A percentile compares a stretch with the other conserved stretches of the same genome.
Evolutionary conservation across 2,113 vertebrate species (phyloP).

Genomic region (Callospermophilus lateralis): DNA sequence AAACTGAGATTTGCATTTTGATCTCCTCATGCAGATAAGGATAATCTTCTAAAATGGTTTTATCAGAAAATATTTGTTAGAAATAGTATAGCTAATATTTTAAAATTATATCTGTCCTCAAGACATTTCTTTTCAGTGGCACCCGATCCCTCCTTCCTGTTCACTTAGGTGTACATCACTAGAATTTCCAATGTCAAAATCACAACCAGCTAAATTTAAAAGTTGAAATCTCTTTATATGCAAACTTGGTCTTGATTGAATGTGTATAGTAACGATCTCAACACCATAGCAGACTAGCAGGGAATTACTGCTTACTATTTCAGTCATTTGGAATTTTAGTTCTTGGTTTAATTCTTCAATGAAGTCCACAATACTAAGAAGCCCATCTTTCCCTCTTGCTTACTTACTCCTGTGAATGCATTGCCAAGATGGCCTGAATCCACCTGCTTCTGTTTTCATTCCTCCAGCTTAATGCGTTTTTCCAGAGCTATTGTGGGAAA

Average conservation of each 20-base stretch:
- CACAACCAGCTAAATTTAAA: constrained; percentile 15
- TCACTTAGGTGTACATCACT: not conserved
- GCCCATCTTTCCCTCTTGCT: not conserved
- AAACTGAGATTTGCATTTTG: not conserved
- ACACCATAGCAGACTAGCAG: not conserved
- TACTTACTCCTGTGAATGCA: not conserved
- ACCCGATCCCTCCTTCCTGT: not conserved
- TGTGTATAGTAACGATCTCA: not conserved
- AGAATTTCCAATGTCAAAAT: constrained; percentile 33
- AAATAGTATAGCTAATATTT: constrained; percentile 24
- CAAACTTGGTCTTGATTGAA: constrained; percentile 49
- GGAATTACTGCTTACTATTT: constrained; percentile 8
- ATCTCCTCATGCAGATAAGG: not conserved
- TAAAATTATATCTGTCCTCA: not conserved
- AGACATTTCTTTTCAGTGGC: not conserved
- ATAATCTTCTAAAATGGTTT: constrained; percentile 19
- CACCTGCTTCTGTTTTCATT: not conserved
- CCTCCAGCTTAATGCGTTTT: not conserved
- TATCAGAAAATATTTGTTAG: constrained; percentile 1
- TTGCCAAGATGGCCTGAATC: not conserved
- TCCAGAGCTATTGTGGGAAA: not conserved
- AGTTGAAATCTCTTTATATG: constrained; percentile 16
- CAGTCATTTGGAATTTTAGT: constrained; percentile 29
- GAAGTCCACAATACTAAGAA: not conserved
- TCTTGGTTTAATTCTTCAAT: constrained; percentile 33